Conservation (phyloP, 1,140 invertebrate species). For the Pantala flavescens region DNA sequence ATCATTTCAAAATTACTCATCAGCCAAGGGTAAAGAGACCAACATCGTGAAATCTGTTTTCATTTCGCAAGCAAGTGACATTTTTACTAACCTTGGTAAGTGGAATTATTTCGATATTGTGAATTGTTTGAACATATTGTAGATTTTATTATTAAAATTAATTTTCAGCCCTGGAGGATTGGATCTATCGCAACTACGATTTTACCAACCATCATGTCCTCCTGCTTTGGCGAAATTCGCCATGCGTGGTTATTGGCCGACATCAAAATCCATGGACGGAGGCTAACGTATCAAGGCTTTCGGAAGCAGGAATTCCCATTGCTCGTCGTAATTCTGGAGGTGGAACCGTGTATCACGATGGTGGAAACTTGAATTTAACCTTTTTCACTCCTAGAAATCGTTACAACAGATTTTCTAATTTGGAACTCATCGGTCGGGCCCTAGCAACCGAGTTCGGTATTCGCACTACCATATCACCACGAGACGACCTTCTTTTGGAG, state of each 20-base stretch:
- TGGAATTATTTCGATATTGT: neutral
- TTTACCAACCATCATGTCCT: conserved; percentile 72
- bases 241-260: conserved; percentile 88
- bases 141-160: neutral
- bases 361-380: conserved; percentile 83
- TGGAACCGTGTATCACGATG: conserved; percentile 91
- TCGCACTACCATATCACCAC: conserved; percentile 57
- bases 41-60: conserved; percentile 64
- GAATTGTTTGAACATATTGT: too few relatives aligned
- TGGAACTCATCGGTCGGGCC: conserved; percentile 70
- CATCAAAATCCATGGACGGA: conserved; percentile 97
- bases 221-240: conserved; percentile 83
- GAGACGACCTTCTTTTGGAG: conserved; percentile 74
- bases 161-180: conserved; percentile 71
- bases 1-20: neutral
- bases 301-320: conserved; percentile 52
- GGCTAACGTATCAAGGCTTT: conserved; percentile 55
- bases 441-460: conserved; percentile 68
- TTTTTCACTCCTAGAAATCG: conserved; percentile 71
- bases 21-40: neutral
- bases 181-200: conserved; percentile 79
- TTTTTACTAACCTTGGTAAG: conserved; percentile 67
- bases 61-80: conserved; percentile 80
- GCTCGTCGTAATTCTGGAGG: conserved; percentile 91
- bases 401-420: conserved; percentile 74